Evolutionary conservation across 2,888 invertebrate species (phyloP), one percentile per base, ranked within the genome.

Genomic region (Polymixis lichenea): DNA sequence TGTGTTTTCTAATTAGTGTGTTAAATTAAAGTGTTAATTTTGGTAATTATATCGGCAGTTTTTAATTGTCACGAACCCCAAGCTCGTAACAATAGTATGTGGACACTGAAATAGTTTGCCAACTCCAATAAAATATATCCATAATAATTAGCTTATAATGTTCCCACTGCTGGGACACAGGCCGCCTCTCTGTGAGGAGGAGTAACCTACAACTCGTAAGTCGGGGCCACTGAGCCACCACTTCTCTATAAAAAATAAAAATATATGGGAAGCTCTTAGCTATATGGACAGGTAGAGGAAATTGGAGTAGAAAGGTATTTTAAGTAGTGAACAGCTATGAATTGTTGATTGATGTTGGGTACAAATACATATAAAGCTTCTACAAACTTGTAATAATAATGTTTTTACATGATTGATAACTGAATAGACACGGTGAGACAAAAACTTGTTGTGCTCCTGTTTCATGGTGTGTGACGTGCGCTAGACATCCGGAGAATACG

Each of bases 291-390:
- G n/a, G n/a, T 19, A 28, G 32, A 15, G 13, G 43, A 69, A 8
- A 38, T 19, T n/a, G 0, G 7, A 32, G 11, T 25, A n/a, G n/a
- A 58, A 56, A 43, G 19, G 28, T 51, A 77, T 53, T 68, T 32
- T 43, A 15, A 58, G 13, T 19, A n/a, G 3, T 43, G 15, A 58
- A 51, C 51, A 51, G 22, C 28, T 58, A 51, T 43, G 43, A 43
- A 28, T 19, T n/a, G 13, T 9, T 53, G 25, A 72, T 64, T 32
- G 22, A 51, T 62, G 17, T 43, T 22, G 17, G 38, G 11, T 46
- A 11, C 11, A 28, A n/a, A 28, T 4, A 77, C 70, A 38, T 49
- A 17, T 32, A 32, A 60, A n/a, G 51, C n/a, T 76, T 77, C 46
- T 70, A 69, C 25, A 9, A 38, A 56, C 19, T 76, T 43, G 28